Percentiles rank a stretch among this genome's conserved stretches.
Conservation (phyloP, 2,113 vertebrate genomes). For the Pachycephala philippinensis region DNA sequence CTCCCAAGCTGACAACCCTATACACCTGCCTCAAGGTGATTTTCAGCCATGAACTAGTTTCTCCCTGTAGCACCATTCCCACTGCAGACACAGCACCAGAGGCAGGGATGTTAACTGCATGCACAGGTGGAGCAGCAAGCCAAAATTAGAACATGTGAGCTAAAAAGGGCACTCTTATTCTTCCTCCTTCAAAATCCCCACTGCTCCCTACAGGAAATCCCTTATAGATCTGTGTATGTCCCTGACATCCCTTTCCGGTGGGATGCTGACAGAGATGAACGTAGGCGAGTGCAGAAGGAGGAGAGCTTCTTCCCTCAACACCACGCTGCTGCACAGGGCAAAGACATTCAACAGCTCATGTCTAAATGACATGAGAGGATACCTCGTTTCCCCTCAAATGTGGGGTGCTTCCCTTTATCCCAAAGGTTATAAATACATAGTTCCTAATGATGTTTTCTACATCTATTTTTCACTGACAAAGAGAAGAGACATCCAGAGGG, state of each 20-base stretch:
- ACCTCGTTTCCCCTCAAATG: neutral
- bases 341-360: neutral
- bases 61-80: neutral
- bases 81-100: neutral
- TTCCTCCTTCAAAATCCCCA: neutral
- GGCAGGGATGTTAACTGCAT: neutral
- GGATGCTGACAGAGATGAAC: neutral
- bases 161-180: neutral
- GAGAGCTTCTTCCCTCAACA: neutral
- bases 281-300: neutral
- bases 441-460: neutral
- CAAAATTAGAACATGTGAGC: neutral
- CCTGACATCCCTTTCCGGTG: neutral
- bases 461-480: neutral
- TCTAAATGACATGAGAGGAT: neutral
- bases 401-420: neutral
- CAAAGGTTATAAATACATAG: neutral
- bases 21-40: rapidly evolving
- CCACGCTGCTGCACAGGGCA: neutral
- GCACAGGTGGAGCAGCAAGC: neutral
- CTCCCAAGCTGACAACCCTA: neutral
- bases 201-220: neutral
- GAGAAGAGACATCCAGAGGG: neutral
- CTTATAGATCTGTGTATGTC: neutral
- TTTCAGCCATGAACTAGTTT: neutral